Conservation (phyloP, 1,140 invertebrate genomes). For the Rhopalosiphum maidis region DNA sequence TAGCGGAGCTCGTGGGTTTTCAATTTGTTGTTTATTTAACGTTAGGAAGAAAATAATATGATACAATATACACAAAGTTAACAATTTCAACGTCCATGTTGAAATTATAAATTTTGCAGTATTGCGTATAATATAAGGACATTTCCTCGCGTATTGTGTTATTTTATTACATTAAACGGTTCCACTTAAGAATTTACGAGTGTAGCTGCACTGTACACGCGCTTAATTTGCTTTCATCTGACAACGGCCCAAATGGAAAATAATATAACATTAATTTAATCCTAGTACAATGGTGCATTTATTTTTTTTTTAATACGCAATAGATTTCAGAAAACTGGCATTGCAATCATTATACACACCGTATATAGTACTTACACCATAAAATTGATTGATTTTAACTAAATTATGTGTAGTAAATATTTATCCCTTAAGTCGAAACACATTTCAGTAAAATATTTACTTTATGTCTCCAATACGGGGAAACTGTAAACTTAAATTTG, state of each 20-base stretch:
- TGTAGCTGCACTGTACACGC: not conserved
- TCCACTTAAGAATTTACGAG: not conserved
- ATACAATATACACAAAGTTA: not conserved
- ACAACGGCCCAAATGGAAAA: not conserved
- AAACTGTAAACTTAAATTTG: no score
- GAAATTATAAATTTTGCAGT: slow-evolving; percentile 1
- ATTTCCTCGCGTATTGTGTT: not conserved
- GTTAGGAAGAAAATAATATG: not conserved
- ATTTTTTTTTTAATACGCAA: not conserved
- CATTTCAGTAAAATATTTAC: no score
- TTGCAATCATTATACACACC: not conserved
- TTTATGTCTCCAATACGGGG: no score
- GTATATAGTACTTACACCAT: not conserved
- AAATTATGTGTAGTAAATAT: not conserved
- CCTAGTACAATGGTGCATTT: not conserved
- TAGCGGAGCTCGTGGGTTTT: not conserved
- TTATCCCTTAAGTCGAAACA: no score
- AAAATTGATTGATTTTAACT: not conserved
- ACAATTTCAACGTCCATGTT: not conserved
- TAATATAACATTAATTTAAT: slow-evolving; percentile 11
- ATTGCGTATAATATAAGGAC: not conserved
- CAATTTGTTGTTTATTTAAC: not conserved
- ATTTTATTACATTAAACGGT: not conserved
- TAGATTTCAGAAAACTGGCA: not conserved
- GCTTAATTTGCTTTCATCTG: not conserved